Evolutionary conservation across 2,888 invertebrate genomes (phyloP), one percentile per base, ranked within the genome.

Genomic region (Kryphioiulus occultus): DNA sequence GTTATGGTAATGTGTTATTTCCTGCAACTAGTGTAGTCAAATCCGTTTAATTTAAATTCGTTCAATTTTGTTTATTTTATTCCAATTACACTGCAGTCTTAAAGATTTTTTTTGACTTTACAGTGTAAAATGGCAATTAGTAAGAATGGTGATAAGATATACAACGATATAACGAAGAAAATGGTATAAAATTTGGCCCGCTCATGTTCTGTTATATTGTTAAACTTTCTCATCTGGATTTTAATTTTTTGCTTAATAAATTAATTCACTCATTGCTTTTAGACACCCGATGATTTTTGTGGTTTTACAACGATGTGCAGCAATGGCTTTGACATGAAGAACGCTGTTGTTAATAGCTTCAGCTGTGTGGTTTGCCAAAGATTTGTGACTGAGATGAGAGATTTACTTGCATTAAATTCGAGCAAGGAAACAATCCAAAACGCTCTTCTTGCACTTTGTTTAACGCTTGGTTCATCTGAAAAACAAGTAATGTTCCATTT

Each of bases 231-330:
- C 39, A 39, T n/a, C 0, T 68, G 10, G 35, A 12, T 87, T 10
- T 17, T n/a, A n/a, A 47, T n/a, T n/a, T 86, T 19, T n/a, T n/a
- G n/a, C n/a, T n/a, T n/a, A 78, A 39, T 35, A 78, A 68, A 12
- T 32, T 30, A 78, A 86, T 5, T 3, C 12, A 17, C 26, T 68
- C 10, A 26, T 44, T 86, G 19, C 26, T 83, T 86, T 30, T 85
- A 88, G 88, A 94, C 94, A 39, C 92, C 95, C 0, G 92, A 93
- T 22, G 94, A 94, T 89, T 92, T 96, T 86, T 97, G 97, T 91
- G 94, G 96, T 91, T 92, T 96, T 88, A 94, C 95, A 89, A 96
- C 96, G 9, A 95, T 96, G 90, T 97, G 97, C 47, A 68, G 84
- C 91, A 92, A 93, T 85, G 90, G 87, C 19, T 30, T 88, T 0